Conservation (phyloP, 1,140 invertebrate species). For the Pantala flavescens region DNA sequence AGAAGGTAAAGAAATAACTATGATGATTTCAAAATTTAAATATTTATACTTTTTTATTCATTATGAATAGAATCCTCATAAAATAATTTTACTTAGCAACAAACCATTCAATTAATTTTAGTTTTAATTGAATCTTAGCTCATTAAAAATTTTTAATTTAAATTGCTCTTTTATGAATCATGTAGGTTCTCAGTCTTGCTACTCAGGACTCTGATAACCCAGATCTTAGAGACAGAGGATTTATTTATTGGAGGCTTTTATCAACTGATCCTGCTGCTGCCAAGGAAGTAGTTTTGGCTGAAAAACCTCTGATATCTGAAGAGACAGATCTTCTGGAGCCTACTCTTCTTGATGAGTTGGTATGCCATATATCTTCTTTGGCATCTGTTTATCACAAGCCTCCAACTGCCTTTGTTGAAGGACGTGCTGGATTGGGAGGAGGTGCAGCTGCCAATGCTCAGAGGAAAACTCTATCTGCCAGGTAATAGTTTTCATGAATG, state of each 20-base stretch:
- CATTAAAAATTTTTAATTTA: no score
- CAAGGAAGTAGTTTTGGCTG: slow-evolving; percentile 98
- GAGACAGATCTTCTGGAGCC: slow-evolving; percentile 98
- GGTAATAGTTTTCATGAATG: slow-evolving; percentile 22
- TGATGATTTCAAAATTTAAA: no score
- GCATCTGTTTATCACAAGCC: slow-evolving; percentile 99
- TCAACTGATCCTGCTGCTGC: slow-evolving; percentile 98
- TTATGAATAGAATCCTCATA: no score
- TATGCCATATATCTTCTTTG: slow-evolving; percentile 97
- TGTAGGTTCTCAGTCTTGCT: slow-evolving; percentile 76
- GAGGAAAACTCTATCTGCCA: slow-evolving; percentile 40
- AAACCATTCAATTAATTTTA: no score
- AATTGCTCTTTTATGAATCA: neutral
- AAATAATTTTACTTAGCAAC: no score
- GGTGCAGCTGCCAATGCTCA: slow-evolving; percentile 10
- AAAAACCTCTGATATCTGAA: slow-evolving; percentile 98
- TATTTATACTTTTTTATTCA: no score
- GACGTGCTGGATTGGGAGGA: slow-evolving; percentile 32
- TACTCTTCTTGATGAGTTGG: slow-evolving; percentile 93
- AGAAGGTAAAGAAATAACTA: no score
- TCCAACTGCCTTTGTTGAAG: slow-evolving; percentile 97
- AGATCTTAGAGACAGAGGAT: slow-evolving; percentile 94
- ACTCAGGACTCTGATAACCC: slow-evolving; percentile 99
- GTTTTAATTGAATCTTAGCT: no score
- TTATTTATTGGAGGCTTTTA: slow-evolving; percentile 98